These are phyloP conservation scores for Gymnogyps californianus DNA, from an alignment of 2,113 vertebrate species.

Conservation along the genomic window DNA sequence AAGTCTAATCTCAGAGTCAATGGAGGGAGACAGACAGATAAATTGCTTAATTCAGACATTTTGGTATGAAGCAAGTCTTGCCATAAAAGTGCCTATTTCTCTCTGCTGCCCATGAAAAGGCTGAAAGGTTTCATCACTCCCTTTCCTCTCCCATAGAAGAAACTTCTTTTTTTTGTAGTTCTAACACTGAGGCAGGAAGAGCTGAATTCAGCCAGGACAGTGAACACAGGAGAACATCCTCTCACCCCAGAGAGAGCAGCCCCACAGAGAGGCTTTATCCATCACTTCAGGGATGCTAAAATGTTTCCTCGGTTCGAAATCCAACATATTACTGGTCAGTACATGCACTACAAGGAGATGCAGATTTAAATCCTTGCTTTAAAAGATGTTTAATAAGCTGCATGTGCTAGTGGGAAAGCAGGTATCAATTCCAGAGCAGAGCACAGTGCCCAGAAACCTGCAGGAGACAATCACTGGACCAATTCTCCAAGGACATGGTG, in stretches of 20 bases:
- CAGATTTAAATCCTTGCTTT: neutral
- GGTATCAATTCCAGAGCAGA: neutral
- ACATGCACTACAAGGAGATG: neutral
- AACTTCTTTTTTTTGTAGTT: neutral
- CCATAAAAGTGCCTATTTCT: neutral
- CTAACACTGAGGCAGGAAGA: neutral
- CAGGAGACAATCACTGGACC: neutral
- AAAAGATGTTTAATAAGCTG: neutral
- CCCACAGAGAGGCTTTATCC: neutral
- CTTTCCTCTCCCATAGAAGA: neutral
- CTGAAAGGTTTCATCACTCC: neutral
- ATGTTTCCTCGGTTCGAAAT: neutral
- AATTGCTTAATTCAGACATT: neutral
- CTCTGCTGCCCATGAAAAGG: neutral
- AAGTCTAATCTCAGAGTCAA: neutral
- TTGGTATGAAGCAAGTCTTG: neutral
- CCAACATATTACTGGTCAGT: neutral
- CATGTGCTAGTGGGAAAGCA: neutral
- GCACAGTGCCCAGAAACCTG: neutral
- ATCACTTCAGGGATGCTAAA: neutral
- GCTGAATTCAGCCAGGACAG: neutral
- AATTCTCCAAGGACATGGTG: neutral
- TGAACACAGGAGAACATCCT: neutral
- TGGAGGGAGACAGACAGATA: neutral
- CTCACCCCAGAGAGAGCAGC: neutral